Conservation (phyloP, 2,797 vertebrate genomes). For the Brachymystax lenok region DNA sequence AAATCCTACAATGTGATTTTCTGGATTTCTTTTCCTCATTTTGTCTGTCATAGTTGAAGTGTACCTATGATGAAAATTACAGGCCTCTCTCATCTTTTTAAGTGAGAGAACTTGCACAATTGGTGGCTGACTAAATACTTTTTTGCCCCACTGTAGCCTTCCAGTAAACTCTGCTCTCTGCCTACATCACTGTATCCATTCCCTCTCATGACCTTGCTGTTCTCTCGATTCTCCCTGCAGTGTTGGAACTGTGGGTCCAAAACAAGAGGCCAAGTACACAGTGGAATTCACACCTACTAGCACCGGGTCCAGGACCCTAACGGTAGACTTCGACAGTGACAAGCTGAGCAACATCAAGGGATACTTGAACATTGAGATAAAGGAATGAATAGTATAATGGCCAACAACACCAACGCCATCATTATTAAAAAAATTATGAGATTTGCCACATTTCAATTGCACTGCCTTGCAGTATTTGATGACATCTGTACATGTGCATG, state of each 20-base stretch:
- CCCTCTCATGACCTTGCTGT: neutral
- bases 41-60: no score
- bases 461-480: neutral
- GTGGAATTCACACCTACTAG: conserved; percentile 73
- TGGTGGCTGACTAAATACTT: no score
- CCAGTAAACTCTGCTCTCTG: neutral
- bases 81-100: no score
- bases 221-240: conserved; percentile 41
- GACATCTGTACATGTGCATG: neutral
- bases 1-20: no score
- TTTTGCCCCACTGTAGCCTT: no score
- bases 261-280: conserved; percentile 66
- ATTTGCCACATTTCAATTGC: neutral
- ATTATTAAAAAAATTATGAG: no score
- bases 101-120: no score
- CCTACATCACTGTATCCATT: neutral
- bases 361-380: conserved; percentile 77
- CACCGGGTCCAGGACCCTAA: conserved; percentile 73
- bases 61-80: no score
- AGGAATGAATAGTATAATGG: conserved; percentile 27
- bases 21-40: no score
- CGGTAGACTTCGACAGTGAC: conserved; percentile 86
- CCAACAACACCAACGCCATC: neutral
- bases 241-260: conserved; percentile 61
- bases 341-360: conserved; percentile 82